Percentiles rank a stretch among this genome's conserved stretches.
Evolutionary conservation across 2,888 invertebrate genomes (phyloP).

Genomic region (Tubiluchus corallicola): DNA sequence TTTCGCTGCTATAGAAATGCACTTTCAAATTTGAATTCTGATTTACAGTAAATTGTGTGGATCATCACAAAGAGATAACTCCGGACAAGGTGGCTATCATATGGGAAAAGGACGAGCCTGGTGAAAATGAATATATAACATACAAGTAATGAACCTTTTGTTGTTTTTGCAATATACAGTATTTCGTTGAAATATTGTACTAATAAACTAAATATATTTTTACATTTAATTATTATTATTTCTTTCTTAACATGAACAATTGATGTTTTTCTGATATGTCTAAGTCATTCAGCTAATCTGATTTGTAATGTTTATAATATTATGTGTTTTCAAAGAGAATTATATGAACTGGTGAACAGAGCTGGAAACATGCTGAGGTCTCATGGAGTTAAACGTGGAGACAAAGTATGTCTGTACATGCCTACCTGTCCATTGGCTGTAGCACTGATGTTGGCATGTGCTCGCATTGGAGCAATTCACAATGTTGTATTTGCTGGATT

Average conservation of each 20-base stretch:
- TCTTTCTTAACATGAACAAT: not conserved
- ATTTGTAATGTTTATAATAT: not conserved
- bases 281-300: not conserved
- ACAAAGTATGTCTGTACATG: slow-evolving; percentile 33
- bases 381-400: slow-evolving; percentile 30
- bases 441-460: slow-evolving; percentile 33
- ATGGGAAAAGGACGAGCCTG: slow-evolving; percentile 35
- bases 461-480: slow-evolving; percentile 35
- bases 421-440: slow-evolving; percentile 31
- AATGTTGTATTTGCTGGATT: slow-evolving; percentile 36
- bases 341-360: slow-evolving; percentile 26
- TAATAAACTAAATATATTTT: not conserved
- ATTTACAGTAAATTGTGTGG: slow-evolving; percentile 30
- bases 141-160: slow-evolving; percentile 20
- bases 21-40: slow-evolving; percentile 5
- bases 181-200: no score
- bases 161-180: slow-evolving; percentile 1
- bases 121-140: slow-evolving; percentile 26
- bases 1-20: no score
- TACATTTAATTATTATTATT: not conserved
- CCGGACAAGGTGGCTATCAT: slow-evolving; percentile 30
- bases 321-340: slow-evolving; percentile 25
- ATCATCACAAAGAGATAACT: slow-evolving; percentile 25
- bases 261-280: not conserved
- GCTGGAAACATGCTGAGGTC: slow-evolving; percentile 27